Percentiles rank a stretch among this genome's conserved stretches.
Conservation (phyloP, 2,113 vertebrate genomes). For the Dromaius novaehollandiae region DNA sequence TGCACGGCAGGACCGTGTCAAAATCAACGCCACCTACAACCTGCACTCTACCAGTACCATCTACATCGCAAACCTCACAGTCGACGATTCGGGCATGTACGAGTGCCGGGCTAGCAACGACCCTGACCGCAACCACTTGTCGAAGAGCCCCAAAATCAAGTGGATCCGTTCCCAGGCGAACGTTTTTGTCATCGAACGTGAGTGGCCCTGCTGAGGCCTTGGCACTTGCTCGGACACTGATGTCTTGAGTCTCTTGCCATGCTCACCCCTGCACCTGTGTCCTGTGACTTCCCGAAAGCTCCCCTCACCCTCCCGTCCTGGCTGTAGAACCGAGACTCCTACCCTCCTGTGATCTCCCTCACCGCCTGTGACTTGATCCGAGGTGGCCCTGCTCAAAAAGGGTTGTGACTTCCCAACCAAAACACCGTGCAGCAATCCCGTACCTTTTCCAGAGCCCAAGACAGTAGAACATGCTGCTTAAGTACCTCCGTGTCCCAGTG, state of each 20-base stretch:
- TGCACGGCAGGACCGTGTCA: slow-evolving; percentile 82
- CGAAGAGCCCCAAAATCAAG: slow-evolving; percentile 91
- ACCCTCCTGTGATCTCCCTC: slow-evolving; percentile 49
- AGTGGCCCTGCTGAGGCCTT: slow-evolving; percentile 77
- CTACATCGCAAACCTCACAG: slow-evolving; percentile 78
- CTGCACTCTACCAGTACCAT: slow-evolving; percentile 86
- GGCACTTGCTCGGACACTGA: slow-evolving; percentile 35
- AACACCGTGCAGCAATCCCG: background rate
- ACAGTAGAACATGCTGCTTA: slow-evolving; percentile 2
- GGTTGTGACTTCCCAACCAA: slow-evolving; percentile 58
- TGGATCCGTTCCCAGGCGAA: slow-evolving; percentile 96
- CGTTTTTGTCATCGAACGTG: slow-evolving; percentile 93
- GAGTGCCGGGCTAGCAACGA: slow-evolving; percentile 97
- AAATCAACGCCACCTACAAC: slow-evolving; percentile 89
- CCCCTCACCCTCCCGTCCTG: slow-evolving; percentile 51
- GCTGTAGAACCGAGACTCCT: slow-evolving; percentile 47
- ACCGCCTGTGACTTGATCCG: slow-evolving; percentile 21
- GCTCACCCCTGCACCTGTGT: slow-evolving; percentile 63
- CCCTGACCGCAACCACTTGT: slow-evolving; percentile 92
- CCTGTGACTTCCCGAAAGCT: slow-evolving; percentile 61
- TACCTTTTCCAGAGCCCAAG: slow-evolving; percentile 8
- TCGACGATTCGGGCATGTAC: slow-evolving; percentile 87
- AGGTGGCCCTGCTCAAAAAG: slow-evolving; percentile 59
- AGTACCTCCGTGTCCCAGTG: background rate
- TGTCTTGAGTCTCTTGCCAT: slow-evolving; percentile 55